Conservation (phyloP, 2,113 vertebrate species). For the Lanius collurio region DNA sequence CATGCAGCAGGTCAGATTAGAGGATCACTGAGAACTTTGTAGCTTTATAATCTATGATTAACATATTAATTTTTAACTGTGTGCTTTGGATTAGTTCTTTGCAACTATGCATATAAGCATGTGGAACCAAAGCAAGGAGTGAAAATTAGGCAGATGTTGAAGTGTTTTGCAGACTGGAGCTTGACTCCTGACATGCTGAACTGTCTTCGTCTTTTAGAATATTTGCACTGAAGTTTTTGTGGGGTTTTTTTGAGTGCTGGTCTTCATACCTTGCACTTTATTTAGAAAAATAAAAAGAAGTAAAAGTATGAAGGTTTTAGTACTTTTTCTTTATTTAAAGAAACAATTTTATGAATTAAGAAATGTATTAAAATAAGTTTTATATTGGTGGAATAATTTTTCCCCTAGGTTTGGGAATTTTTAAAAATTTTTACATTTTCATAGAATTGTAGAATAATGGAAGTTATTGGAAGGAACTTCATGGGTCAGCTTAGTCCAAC, state of each 20-base stretch:
- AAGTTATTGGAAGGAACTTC: background rate
- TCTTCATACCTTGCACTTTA: background rate
- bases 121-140: background rate
- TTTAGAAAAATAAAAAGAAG: background rate
- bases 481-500: background rate
- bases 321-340: background rate
- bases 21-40: background rate
- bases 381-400: background rate
- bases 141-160: background rate
- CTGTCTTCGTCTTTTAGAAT: background rate
- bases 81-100: background rate
- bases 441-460: background rate
- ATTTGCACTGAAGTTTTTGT: background rate
- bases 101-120: background rate
- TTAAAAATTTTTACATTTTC: background rate
- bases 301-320: background rate
- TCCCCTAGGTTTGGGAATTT: background rate
- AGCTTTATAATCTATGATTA: constrained; percentile 23
- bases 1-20: constrained; percentile 1
- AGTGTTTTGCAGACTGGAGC: background rate
- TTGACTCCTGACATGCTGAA: background rate
- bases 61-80: constrained; percentile 1
- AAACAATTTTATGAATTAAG: background rate
- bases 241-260: background rate
- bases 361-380: background rate